Evolutionary conservation across 1,140 invertebrate genomes (phyloP), one percentile per base, ranked within the genome.

Genomic region (Metaphire vulgaris): DNA sequence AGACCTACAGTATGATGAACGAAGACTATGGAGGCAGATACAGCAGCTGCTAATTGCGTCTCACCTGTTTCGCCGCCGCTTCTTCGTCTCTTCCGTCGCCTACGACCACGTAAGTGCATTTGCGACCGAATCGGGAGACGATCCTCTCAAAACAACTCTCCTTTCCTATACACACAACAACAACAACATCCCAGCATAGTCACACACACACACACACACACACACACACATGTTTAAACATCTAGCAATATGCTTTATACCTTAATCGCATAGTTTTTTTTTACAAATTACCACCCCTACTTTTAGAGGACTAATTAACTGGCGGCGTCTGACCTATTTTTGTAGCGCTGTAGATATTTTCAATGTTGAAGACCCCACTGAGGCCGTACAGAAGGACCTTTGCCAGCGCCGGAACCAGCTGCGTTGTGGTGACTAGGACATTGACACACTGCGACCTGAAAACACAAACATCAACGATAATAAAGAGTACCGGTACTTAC

Each of bases 341-440:
- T n/a, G 94, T 93, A 6, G 96, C 93, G 73, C 94, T 97, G 87
- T 98, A 99, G 81, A 98, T 94, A 86, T 99, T 98, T 83, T 98
- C 96, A 76, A 98, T 94, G 41, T 93, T 92, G 86, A 98, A 98
- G 67, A 97, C 91, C 41, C 92, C 92, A 1, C 95, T 95, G 21
- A 99, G 89, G 0, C 93, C 94, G 83, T 95, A 97, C 0, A 98
- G 88, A 29, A 98, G 85, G 1, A 98, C 92, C 88, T 98, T 98
- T 32, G 95, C 93, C 16, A 99, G 86, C 1, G 95, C 92, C 32
- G 94, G 94, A 68, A 98, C 94, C 74, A 99, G 88, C 83, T 98
- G 95, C 0, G 94, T 97, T 1, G 92, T 95, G 72, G 96, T 97
- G 33, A 98, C 95, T 81, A 98, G 87, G 1, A 99, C 93, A 86